Percentiles rank a stretch among this genome's conserved stretches.
Conservation (phyloP, 2,797 vertebrate genomes). For the Microcaecilia unicolor region DNA sequence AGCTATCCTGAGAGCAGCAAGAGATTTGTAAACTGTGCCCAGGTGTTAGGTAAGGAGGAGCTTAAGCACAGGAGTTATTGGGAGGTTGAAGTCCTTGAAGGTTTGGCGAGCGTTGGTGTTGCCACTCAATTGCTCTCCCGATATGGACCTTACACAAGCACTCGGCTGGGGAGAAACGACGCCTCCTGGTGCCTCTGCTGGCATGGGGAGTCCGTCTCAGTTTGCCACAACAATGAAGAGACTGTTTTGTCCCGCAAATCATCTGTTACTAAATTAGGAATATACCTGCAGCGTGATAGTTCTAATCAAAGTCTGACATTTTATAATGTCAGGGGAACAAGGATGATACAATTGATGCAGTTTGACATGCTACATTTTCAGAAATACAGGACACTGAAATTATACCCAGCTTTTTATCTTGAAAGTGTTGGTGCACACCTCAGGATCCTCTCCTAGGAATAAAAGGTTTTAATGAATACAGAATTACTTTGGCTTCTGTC, state of each 20-base stretch:
- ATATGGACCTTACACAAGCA: conserved; percentile 20
- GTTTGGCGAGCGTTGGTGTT: conserved; percentile 58
- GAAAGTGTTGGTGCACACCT: conserved; percentile 60
- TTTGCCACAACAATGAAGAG: conserved; percentile 50
- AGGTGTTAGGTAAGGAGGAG: conserved; percentile 52
- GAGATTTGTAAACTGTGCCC: conserved; percentile 56
- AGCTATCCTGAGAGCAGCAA: conserved; percentile 45
- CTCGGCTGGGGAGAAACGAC: conserved; percentile 48
- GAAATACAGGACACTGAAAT: no score
- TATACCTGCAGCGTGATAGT: conserved; percentile 55
- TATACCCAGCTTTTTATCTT: conserved; percentile 61
- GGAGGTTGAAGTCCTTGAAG: conserved; percentile 61
- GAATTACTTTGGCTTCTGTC: no score
- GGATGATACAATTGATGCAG: conserved; percentile 49
- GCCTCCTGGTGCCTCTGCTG: conserved; percentile 60
- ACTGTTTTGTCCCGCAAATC: conserved; percentile 36
- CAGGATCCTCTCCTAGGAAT: no score
- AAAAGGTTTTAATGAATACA: no score
- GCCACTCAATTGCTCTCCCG: conserved; percentile 42
- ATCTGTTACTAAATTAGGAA: conserved; percentile 48
- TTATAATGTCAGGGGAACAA: conserved; percentile 52
- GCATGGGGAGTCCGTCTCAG: conserved; percentile 48
- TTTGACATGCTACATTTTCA: no score
- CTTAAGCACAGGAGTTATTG: conserved; percentile 63
- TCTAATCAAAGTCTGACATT: conserved; percentile 57